These are phyloP conservation scores for Rhopalosiphum padi DNA, from an alignment of 1,140 invertebrate genomes.

Conservation along the genomic window DNA sequence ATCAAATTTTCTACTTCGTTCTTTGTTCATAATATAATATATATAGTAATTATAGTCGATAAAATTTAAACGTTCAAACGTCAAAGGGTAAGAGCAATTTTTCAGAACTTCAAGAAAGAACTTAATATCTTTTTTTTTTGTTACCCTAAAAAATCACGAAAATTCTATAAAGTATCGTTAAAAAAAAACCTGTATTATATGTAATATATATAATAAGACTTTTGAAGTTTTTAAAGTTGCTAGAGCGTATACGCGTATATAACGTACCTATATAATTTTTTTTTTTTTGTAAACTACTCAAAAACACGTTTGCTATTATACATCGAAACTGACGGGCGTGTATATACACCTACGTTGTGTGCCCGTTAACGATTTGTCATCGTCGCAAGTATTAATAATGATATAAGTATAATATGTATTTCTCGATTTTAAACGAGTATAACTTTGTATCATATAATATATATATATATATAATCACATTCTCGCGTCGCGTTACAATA, in stretches of 20 bases:
- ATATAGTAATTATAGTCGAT: neutral
- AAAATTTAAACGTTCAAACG: neutral
- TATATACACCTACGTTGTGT: neutral
- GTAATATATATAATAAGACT: neutral
- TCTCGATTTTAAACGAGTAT: neutral
- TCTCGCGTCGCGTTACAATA: neutral
- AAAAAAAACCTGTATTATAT: neutral
- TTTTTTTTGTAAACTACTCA: neutral
- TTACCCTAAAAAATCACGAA: neutral
- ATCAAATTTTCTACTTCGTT: neutral
- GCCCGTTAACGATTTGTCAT: neutral
- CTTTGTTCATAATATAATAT: neutral
- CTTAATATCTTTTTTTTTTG: neutral
- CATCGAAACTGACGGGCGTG: neutral
- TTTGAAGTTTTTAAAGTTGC: neutral
- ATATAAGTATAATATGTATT: neutral
- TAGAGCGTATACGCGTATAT: neutral
- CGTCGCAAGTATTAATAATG: neutral
- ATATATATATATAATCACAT: no score
- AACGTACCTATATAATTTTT: neutral
- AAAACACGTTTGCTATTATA: conserved; percentile 8
- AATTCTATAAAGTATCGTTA: neutral
- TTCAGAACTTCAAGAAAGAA: neutral
- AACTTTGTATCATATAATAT: neutral
- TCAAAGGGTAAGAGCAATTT: neutral